A percentile compares a stretch with the other conserved stretches of the same genome.
phyloP scores from a whole-genome alignment of 2,113 vertebrate species.

The Odobenus rosmarus region DNA sequence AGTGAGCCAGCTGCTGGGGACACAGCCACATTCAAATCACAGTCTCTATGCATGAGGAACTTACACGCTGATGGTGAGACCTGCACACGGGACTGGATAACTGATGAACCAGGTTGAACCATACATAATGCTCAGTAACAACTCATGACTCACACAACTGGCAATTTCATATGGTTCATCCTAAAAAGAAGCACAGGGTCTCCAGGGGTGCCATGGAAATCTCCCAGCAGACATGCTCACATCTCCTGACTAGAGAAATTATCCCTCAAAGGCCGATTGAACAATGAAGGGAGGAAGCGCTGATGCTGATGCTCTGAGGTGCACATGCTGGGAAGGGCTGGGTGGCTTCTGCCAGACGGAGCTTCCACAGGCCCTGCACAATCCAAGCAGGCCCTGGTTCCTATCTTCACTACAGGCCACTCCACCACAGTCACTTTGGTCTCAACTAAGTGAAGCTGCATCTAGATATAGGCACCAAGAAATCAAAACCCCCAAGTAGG shows the following conservation, averaged over 20 bases:
- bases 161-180: not conserved
- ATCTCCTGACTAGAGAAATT: not conserved
- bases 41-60: not conserved
- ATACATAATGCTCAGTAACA: not conserved
- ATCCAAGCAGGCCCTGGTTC: not conserved
- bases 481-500: too few species aligned
- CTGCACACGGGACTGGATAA: not conserved
- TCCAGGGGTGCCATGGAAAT: not conserved
- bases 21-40: not conserved
- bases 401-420: not conserved
- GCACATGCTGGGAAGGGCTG: too few species aligned
- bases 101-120: not conserved
- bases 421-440: too few species aligned
- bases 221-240: not conserved
- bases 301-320: fast-evolving
- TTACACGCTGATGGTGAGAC: not conserved
- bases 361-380: too few species aligned
- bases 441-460: not conserved
- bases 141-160: not conserved
- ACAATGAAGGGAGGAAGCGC: not conserved
- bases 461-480: not conserved
- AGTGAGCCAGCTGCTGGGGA: not conserved
- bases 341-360: not conserved
- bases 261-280: not conserved
- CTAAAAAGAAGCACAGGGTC: not conserved